Conservation (phyloP, 2,888 invertebrate species). For the Chromoteleia sp. region DNA sequence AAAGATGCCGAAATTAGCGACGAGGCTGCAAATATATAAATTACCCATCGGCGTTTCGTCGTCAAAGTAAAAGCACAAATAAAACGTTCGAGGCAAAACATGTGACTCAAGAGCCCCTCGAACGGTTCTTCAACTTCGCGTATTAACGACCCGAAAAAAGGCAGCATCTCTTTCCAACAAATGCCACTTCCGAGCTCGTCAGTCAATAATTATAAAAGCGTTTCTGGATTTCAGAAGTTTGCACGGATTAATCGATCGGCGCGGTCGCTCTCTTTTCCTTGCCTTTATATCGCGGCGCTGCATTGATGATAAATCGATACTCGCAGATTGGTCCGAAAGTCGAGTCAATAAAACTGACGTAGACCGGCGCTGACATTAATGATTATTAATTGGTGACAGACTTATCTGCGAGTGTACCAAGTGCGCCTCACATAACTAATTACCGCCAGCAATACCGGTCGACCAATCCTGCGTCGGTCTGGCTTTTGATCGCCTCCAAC, state of each 20-base stretch:
- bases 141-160: no score
- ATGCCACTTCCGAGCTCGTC: constrained; percentile 10
- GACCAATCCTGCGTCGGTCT: constrained; percentile 18
- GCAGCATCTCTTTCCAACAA: not conserved
- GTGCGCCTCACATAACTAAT: constrained; percentile 62
- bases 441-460: constrained; percentile 57
- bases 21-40: constrained; percentile 6
- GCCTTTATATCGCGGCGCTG: constrained; percentile 11
- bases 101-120: not conserved
- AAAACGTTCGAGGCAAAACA: not conserved
- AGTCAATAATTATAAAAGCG: constrained; percentile 56
- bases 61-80: not conserved
- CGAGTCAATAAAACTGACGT: constrained; percentile 67
- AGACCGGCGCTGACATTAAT: constrained; percentile 66
- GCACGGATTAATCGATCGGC: constrained; percentile 47
- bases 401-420: constrained; percentile 63
- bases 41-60: constrained; percentile 1
- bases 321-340: constrained; percentile 45
- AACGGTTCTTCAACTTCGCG: constrained; percentile 1
- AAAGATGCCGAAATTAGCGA: not conserved
- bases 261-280: constrained; percentile 12
- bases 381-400: constrained; percentile 71
- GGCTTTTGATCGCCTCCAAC: constrained; percentile 60
- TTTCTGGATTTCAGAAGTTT: constrained; percentile 50
- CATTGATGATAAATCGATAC: constrained; percentile 56